Conservation (phyloP, 2,113 vertebrate species). For the Sisor rabdophorus region DNA sequence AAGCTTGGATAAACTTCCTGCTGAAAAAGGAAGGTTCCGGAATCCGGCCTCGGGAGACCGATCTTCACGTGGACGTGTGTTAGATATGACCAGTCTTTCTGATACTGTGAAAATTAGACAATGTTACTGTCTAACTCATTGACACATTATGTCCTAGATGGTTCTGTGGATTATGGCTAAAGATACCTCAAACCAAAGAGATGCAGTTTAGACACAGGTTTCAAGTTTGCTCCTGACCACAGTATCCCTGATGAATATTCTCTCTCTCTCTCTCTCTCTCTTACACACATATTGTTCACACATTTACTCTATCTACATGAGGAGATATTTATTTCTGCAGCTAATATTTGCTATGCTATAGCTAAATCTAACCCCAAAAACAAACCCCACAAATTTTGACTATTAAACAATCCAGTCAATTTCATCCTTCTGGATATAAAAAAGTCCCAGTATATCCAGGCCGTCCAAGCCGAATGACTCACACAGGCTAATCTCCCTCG, state of each 20-base stretch:
- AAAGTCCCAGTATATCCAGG: neutral
- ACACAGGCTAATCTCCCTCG: conserved; percentile 62
- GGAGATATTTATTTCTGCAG: neutral
- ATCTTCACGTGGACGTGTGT: neutral
- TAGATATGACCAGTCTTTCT: neutral
- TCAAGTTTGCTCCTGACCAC: conserved; percentile 12
- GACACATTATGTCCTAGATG: conserved; percentile 5
- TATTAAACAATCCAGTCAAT: neutral
- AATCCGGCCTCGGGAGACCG: neutral
- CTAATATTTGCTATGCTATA: neutral
- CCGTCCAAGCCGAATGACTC: neutral
- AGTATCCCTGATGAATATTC: conserved; percentile 29
- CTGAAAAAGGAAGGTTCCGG: neutral
- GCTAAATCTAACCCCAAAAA: neutral
- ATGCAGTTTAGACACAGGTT: conserved; percentile 1
- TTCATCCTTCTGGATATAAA: neutral
- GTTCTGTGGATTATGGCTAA: neutral
- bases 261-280: neutral
- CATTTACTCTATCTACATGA: neutral
- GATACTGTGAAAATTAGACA: conserved; percentile 28
- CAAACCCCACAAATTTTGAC: neutral
- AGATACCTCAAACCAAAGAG: neutral
- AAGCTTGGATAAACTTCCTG: conserved; percentile 14
- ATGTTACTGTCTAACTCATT: neutral
- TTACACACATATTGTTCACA: neutral